These are phyloP conservation scores for Microplitis mediator DNA, from an alignment of 1,140 invertebrate species.

Conservation along the genomic window DNA sequence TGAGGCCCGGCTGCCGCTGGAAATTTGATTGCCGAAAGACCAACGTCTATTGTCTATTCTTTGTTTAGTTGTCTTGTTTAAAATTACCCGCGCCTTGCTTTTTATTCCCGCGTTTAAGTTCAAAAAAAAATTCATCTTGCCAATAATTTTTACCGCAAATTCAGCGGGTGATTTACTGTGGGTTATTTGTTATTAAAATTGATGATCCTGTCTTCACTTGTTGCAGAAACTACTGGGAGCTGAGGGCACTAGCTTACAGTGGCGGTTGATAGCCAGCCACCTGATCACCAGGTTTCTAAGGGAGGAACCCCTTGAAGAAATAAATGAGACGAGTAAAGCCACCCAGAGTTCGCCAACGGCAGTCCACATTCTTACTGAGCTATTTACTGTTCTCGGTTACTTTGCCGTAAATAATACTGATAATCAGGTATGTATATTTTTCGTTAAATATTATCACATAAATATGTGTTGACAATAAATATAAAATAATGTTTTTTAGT, in stretches of 20 bases:
- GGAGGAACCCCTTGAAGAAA: slow-evolving; percentile 64
- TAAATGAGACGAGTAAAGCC: slow-evolving; percentile 43
- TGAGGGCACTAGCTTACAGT: slow-evolving; percentile 84
- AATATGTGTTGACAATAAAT: too few species aligned
- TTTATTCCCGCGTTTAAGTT: not conserved
- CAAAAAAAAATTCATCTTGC: not conserved
- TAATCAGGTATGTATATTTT: slow-evolving; percentile 73
- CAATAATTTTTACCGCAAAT: not conserved
- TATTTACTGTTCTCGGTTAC: slow-evolving; percentile 80
- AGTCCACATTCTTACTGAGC: slow-evolving; percentile 70
- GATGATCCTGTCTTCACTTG: not conserved
- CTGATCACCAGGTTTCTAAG: slow-evolving; percentile 77
- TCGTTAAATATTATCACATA: not conserved
- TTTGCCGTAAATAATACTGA: slow-evolving; percentile 80
- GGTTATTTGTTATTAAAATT: too few species aligned
- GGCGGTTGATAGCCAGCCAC: slow-evolving; percentile 86
- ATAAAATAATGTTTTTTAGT: too few species aligned
- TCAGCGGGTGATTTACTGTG: not conserved
- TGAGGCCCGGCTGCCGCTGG: slow-evolving; percentile 13
- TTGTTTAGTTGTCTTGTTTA: slow-evolving; percentile 36
- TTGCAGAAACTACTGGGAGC: slow-evolving; percentile 81
- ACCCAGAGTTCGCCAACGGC: slow-evolving; percentile 43
- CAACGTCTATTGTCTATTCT: slow-evolving; percentile 48
- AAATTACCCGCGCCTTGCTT: too few species aligned
- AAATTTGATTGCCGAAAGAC: slow-evolving; percentile 24